These are phyloP conservation scores for Drosophila biarmipes DNA, from an alignment of 1,140 invertebrate genomes.

Conservation along the genomic window DNA sequence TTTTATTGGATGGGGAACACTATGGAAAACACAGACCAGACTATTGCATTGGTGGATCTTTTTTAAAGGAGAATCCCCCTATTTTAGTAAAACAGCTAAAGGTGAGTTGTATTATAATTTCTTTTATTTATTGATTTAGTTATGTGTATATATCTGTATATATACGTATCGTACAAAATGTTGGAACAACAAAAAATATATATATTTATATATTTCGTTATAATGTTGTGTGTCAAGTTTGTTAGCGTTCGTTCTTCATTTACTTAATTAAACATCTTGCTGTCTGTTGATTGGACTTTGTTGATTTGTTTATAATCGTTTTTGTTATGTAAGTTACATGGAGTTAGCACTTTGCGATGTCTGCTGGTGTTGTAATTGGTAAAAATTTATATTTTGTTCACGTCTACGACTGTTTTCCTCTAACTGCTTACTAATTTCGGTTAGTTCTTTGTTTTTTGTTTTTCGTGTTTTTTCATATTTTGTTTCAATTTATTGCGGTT, in stretches of 20 bases:
- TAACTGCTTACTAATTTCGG: conserved; percentile 39
- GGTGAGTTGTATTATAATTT: conserved; percentile 47
- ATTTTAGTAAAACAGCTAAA: too few relatives aligned
- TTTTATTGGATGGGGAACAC: neutral
- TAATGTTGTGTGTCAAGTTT: conserved; percentile 48
- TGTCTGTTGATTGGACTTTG: conserved; percentile 32
- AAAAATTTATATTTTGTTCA: conserved; percentile 28
- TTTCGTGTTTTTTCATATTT: too few relatives aligned
- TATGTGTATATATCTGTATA: conserved; percentile 57
- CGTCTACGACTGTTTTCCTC: conserved; percentile 20
- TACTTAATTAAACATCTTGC: conserved; percentile 33
- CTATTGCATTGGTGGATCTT: too few relatives aligned
- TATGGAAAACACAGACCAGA: too few relatives aligned
- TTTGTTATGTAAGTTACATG: conserved; percentile 40
- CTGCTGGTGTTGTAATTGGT: conserved; percentile 34
- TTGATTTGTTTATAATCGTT: conserved; percentile 44
- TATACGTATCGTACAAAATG: conserved; percentile 64
- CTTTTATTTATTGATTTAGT: conserved; percentile 67
- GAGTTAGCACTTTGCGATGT: conserved; percentile 20
- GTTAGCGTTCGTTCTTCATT: conserved; percentile 35
- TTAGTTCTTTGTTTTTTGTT: conserved; percentile 8
- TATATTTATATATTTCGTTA: conserved; percentile 49
- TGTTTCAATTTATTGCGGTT: conserved; percentile 41
- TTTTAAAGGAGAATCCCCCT: neutral
- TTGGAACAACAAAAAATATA: conserved; percentile 62